Base-by-base conservation (phyloP, 2,888 invertebrate genomes). In the Saturnia pavonia region DNA sequence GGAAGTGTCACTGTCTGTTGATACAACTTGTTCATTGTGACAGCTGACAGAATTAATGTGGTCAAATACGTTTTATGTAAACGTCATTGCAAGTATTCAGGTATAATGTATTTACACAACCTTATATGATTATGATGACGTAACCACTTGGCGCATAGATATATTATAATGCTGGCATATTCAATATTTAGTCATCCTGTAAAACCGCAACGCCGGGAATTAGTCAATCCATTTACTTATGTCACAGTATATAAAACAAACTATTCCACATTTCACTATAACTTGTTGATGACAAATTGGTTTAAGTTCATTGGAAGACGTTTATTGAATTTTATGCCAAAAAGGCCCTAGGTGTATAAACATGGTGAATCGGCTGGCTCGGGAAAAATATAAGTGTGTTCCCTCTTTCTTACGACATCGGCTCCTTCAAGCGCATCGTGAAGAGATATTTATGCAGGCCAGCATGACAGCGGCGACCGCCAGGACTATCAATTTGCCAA, bases 51-150 rank as follows among this genome's bases (percentile, higher is more conserved):
- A n/a, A n/a, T n/a, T n/a, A n/a, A n/a, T 60, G 27, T 60, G 1
- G 57, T 6, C 57, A 14, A 60, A 60, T 60, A 60, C 11, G 27
- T 2, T 14, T 27, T 19, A 27, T 60, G 25, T 57, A 27, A 27
- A 60, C 16, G 27, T 60, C 57, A 60, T 27, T 60, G 9, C 22
- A 6, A 54, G 22, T 54, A 22, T n/a, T 22, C 19, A 48, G 16
- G 48, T 48, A 60, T 60, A 14, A 27, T 25, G 8, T 3, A 27
- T 27, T 60, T 27, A 14, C 27, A 14, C 14, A 60, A 25, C 57
- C 27, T 60, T 60, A 27, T 60, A 27, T 16, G 65, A 40, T 19
- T 40, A 65, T 40, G 11, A 40, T 65, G 65, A 65, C 65, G 63
- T 27, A 16, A 63, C 16, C 8, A 22, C 25, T 1, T 48, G 19